Conservation (phyloP, 2,113 vertebrate species). For the Eidolon helvum region DNA sequence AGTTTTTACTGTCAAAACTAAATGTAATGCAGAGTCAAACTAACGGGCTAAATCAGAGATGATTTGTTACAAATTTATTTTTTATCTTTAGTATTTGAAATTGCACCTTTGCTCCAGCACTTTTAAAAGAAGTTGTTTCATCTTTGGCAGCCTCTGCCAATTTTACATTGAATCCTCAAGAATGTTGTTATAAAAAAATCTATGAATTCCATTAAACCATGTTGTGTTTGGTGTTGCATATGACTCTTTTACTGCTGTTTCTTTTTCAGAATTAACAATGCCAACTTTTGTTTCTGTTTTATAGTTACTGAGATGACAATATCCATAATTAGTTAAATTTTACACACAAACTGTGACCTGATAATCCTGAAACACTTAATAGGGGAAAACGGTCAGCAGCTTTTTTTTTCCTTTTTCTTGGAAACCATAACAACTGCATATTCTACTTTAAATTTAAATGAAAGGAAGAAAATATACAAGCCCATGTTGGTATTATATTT, state of each 20-base stretch:
- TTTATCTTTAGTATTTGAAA: conserved; percentile 81
- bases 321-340: conserved; percentile 73
- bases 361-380: conserved; percentile 83
- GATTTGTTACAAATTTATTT: conserved; percentile 82
- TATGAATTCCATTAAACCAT: conserved; percentile 78
- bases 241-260: conserved; percentile 71
- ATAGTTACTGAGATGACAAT: conserved; percentile 79
- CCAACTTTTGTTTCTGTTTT: conserved; percentile 76
- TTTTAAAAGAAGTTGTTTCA: conserved; percentile 80
- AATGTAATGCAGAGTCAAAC: conserved; percentile 60
- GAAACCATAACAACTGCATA: conserved; percentile 81
- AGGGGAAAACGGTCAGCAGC: conserved; percentile 60
- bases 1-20: conserved; percentile 47
- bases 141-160: conserved; percentile 78
- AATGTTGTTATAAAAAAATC: conserved; percentile 59
- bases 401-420: conserved; percentile 56
- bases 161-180: conserved; percentile 77
- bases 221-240: conserved; percentile 77
- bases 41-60: conserved; percentile 77
- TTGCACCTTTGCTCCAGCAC: conserved; percentile 83
- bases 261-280: conserved; percentile 80
- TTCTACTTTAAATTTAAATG: conserved; percentile 82
- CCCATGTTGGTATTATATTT: conserved; percentile 82
- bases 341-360: conserved; percentile 79
- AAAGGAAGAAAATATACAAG: conserved; percentile 85